These are phyloP conservation scores for Odobenus rosmarus DNA, from an alignment of 2,113 vertebrate genomes.

Conservation along the genomic window DNA sequence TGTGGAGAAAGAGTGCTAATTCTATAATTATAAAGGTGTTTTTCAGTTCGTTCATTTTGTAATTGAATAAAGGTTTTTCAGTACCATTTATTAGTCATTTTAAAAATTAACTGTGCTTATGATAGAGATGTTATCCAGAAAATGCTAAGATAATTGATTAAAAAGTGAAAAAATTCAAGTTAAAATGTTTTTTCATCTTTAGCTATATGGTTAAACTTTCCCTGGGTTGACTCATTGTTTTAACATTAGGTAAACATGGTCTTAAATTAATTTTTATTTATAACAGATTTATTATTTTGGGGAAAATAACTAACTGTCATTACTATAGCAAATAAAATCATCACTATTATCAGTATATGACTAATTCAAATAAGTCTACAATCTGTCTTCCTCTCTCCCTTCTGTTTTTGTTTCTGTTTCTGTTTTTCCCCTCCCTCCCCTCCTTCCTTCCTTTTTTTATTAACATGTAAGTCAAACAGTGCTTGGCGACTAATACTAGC, in stretches of 20 bases:
- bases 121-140: background rate
- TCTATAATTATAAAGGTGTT: constrained; percentile 7
- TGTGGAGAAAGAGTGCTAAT: background rate
- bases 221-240: background rate
- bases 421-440: background rate
- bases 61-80: background rate
- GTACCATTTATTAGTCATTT: background rate
- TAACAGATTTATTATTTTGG: background rate
- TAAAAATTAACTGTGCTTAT: background rate
- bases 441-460: background rate
- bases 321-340: background rate
- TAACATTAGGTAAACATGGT: background rate
- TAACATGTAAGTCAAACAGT: background rate
- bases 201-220: background rate
- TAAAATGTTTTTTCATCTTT: background rate
- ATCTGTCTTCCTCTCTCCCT: background rate
- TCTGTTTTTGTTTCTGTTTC: too few relatives aligned
- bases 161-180: background rate
- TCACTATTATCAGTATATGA: background rate
- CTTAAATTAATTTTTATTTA: background rate
- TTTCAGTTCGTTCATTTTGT: background rate
- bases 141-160: background rate
- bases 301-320: background rate
- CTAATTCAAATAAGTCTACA: background rate
- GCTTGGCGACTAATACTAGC: background rate